Evolutionary conservation across 2,888 invertebrate genomes (phyloP), one percentile per base, ranked within the genome.

Genomic region (Physocephala rufipes): DNA sequence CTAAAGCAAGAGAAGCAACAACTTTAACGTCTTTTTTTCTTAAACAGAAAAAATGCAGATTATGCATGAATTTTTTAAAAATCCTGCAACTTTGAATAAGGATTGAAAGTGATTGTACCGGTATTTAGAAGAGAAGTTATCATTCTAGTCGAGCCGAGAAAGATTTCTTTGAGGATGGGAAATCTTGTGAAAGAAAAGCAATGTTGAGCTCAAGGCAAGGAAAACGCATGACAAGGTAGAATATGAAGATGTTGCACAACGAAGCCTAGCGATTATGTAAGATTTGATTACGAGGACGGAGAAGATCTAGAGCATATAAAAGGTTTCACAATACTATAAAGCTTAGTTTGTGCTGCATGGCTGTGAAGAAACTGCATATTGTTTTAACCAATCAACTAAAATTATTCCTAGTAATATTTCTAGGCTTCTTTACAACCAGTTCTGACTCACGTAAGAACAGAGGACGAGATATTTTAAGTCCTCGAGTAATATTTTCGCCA

Each of bases 21-120:
- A 9, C n/a, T 13, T 75, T 78, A 77, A 77, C 78, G 81, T 76
- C 77, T 79, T 76, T 19, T 19, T n/a, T n/a, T n/a, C n/a, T n/a
- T n/a, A n/a, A 19, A 15, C 24, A 67, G n/a, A 15, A 28, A 80
- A 70, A 79, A 78, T 78, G 77, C 76, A 74, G 74, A 74, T 80
- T 81, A 81, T 81, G 79, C 81, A 80, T 80, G 81, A 79, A 78
- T 78, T 77, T 74, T 49, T 26, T 58, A 26, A 47, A 67, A 19
- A n/a, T 16, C 13, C 26, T 49, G 24, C 58, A 45, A 45, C 53
- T 45, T 49, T 12, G 49, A 28, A 28, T 19, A 24, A 28, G 3
- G 59, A 49, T 47, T 19, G 45, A 43, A 58, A 24, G 26, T 24
- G 26, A 67, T 19, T 4, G 36, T 36, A 36, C 36, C 9, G 5